Conservation (phyloP, 2,888 invertebrate genomes). For the Drosophila putrida region DNA sequence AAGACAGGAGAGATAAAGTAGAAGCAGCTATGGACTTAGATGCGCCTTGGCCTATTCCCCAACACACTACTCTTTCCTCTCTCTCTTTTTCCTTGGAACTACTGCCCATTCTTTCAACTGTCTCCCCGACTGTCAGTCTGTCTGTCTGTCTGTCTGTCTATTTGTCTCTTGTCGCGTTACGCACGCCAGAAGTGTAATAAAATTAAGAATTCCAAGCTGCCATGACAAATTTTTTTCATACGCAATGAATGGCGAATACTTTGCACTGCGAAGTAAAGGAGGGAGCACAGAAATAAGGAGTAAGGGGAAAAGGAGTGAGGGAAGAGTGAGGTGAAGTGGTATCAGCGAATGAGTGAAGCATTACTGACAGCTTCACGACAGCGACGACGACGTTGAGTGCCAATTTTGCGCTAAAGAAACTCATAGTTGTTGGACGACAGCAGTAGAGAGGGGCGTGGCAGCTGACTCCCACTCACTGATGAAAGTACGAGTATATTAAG, state of each 20-base stretch:
- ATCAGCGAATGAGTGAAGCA: conserved; percentile 63
- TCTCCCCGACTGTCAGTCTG: conserved; percentile 5
- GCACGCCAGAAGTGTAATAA: conserved; percentile 79
- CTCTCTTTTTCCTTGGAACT: not conserved
- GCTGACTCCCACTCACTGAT: conserved; percentile 36
- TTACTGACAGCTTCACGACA: conserved; percentile 67
- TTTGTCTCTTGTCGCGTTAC: conserved; percentile 58
- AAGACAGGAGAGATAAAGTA: conserved; percentile 18
- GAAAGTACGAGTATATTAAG: conserved; percentile 75
- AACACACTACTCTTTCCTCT: not conserved
- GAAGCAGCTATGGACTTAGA: conserved; percentile 38
- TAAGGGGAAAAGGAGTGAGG: not conserved
- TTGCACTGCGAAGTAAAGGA: conserved; percentile 18
- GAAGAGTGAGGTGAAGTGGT: conserved; percentile 10
- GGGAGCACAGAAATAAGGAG: not conserved
- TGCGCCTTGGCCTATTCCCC: conserved; percentile 22
- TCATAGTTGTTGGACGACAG: conserved; percentile 51
- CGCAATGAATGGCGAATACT: conserved; percentile 56
- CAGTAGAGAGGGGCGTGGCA: not conserved
- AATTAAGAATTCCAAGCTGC: conserved; percentile 84
- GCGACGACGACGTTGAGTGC: conserved; percentile 70
- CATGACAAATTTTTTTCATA: conserved; percentile 78
- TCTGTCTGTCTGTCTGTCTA: conserved; percentile 38
- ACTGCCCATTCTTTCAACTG: conserved; percentile 18
- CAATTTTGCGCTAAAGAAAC: conserved; percentile 69